A percentile compares a stretch with the other conserved stretches of the same genome.
phyloP scores from a whole-genome alignment of 2,113 vertebrate genomes.

The Conger conger region DNA sequence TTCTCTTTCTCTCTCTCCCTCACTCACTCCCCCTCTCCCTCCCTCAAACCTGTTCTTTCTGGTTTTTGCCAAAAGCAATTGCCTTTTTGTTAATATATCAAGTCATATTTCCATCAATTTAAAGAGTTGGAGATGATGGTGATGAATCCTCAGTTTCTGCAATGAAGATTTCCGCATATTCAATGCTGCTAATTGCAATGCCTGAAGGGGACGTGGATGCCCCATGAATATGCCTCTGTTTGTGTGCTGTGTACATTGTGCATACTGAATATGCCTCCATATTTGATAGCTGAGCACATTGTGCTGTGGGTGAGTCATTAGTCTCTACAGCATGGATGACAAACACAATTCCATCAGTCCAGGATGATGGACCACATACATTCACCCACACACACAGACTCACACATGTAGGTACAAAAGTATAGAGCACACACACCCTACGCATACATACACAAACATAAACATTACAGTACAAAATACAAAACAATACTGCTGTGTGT shows the following conservation, averaged over 20 bases:
- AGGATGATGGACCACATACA: background rate
- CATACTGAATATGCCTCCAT: too few species aligned
- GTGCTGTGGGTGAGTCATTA: constrained; percentile 7
- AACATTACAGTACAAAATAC: background rate
- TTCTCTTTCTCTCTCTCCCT: background rate
- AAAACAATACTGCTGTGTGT: background rate
- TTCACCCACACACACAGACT: constrained; percentile 10
- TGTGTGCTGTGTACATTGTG: too few species aligned
- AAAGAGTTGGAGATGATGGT: constrained; percentile 64
- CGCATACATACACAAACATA: background rate
- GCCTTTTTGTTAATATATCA: constrained; percentile 43
- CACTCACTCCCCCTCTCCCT: background rate
- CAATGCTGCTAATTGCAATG: background rate
- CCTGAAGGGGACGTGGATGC: background rate
- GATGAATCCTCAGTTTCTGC: constrained; percentile 67
- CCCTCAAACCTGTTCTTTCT: background rate
- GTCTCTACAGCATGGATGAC: constrained; percentile 38
- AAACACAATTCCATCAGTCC: constrained; percentile 27
- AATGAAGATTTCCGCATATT: constrained; percentile 55
- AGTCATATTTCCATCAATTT: constrained; percentile 62
- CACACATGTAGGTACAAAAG: background rate
- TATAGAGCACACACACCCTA: too few species aligned
- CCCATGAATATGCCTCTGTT: background rate
- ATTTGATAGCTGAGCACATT: background rate
- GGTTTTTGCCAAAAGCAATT: background rate